These are phyloP conservation scores for Hyles lineata DNA, from an alignment of 2,888 invertebrate species.

Conservation along the genomic window DNA sequence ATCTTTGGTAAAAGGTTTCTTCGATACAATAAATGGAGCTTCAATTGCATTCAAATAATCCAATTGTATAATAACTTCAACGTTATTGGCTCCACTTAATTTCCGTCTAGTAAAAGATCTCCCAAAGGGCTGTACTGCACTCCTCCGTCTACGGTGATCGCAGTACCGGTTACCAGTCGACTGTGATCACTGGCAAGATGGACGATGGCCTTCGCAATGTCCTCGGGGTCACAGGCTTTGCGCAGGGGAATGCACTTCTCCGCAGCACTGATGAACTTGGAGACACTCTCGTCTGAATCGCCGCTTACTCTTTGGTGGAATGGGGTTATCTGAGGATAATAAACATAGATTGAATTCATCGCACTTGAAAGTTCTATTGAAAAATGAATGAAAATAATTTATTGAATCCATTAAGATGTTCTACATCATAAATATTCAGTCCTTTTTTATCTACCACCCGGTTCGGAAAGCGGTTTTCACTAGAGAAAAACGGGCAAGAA, in stretches of 20 bases:
- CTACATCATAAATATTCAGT: too few species aligned
- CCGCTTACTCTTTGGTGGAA: conserved; percentile 5
- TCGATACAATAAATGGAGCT: too few species aligned
- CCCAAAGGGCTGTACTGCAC: neutral
- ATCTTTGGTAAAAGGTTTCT: too few species aligned
- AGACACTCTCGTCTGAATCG: conserved; percentile 5
- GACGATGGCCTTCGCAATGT: conserved; percentile 91
- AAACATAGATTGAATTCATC: neutral
- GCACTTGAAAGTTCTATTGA: too few species aligned
- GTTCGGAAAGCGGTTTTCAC: too few species aligned
- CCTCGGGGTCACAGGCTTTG: conserved; percentile 62
- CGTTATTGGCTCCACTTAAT: too few species aligned
- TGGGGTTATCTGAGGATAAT: neutral
- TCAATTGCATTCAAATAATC: too few species aligned
- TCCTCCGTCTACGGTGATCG: conserved; percentile 87
- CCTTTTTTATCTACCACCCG: too few species aligned
- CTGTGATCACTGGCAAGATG: conserved; percentile 90
- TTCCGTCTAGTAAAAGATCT: neutral
- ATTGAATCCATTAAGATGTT: too few species aligned
- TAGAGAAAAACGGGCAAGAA: too few species aligned
- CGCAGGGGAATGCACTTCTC: conserved; percentile 31
- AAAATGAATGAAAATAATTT: too few species aligned
- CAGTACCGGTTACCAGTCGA: conserved; percentile 72
- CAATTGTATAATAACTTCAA: too few species aligned
- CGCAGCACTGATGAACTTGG: neutral